Evolutionary conservation across 1,140 invertebrate genomes (phyloP), one percentile per base, ranked within the genome.

Genomic region (Heliconius himera): DNA sequence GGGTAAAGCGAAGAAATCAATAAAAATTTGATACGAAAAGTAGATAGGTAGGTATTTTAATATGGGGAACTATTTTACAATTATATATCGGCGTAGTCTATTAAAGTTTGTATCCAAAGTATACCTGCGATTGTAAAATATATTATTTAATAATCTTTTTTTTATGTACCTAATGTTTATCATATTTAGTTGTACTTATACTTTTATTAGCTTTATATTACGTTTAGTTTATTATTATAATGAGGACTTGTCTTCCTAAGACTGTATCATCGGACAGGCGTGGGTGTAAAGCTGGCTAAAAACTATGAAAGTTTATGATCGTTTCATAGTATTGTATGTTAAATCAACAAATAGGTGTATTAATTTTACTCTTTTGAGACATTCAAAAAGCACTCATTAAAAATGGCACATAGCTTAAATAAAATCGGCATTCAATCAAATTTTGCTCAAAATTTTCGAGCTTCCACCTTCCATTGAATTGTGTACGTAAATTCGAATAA

Each of bases 11-110:
- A 81, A 71, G 83, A 86, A 90, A 88, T 83, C 87, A 90, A 87
- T 86, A 89, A 89, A 87, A 91, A 90, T 90, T 93, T 91, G 89
- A 92, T 93, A 94, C 90, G 88, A 94, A 92, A 93, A 83, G 88
- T 94, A 93, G 91, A 86, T 94, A 93, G 93, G 90, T 94, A 94
- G 91, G 90, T 90, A 92, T 93, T 94, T 90, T 92, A 94, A 92
- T 92, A 93, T 88, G 90, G 83, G 85, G 91, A 90, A 91, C 87
- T 91, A 93, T 89, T 90, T 89, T 91, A 91, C 86, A 89, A 88
- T 88, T 90, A 86, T 87, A 87, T 89, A 87, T 87, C 81, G 85
- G 87, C 81, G 82, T 85, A 87, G 84, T 81, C 84, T 85, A 87
- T 87, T 87, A 85, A 84, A 73, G 82, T 88, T 89, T 90, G 83